Conservation (phyloP, 2,113 vertebrate genomes). For the Aspidoscelis tigris region DNA sequence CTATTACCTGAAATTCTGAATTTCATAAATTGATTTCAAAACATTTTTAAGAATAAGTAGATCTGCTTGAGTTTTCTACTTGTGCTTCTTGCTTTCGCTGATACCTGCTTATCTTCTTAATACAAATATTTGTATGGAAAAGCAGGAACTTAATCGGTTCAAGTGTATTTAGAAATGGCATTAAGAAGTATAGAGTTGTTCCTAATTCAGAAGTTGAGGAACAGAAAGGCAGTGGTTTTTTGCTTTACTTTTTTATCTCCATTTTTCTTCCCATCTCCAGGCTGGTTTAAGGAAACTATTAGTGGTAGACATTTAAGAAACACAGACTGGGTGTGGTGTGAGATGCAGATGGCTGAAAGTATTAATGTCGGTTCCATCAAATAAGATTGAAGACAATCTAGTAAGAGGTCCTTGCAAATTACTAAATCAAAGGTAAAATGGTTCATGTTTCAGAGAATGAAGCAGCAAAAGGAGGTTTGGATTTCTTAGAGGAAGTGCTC, state of each 20-base stretch:
- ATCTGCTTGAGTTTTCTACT: neutral
- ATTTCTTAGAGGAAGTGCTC: neutral
- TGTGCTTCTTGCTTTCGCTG: neutral
- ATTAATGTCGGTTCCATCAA: neutral
- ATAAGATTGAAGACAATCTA: neutral
- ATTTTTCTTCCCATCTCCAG: neutral
- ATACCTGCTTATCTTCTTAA: neutral
- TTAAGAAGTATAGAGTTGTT: neutral
- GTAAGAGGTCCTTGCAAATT: neutral
- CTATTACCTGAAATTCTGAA: conserved; percentile 40
- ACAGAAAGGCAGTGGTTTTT: neutral
- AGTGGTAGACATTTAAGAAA: neutral
- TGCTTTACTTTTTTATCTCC: neutral
- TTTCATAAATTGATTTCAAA: conserved; percentile 39
- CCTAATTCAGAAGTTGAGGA: neutral
- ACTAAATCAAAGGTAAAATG: neutral
- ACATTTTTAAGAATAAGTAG: conserved; percentile 25
- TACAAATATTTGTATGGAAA: neutral
- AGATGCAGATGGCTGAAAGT: neutral
- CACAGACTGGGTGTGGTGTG: no score
- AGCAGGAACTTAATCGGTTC: neutral
- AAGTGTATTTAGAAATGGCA: neutral
- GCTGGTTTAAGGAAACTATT: no score
- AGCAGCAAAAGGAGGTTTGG: neutral
- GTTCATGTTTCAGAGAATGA: neutral